Evolutionary conservation across 1,140 invertebrate species (phyloP), one percentile per base, ranked within the genome.

Genomic region (Camponotus floridanus): DNA sequence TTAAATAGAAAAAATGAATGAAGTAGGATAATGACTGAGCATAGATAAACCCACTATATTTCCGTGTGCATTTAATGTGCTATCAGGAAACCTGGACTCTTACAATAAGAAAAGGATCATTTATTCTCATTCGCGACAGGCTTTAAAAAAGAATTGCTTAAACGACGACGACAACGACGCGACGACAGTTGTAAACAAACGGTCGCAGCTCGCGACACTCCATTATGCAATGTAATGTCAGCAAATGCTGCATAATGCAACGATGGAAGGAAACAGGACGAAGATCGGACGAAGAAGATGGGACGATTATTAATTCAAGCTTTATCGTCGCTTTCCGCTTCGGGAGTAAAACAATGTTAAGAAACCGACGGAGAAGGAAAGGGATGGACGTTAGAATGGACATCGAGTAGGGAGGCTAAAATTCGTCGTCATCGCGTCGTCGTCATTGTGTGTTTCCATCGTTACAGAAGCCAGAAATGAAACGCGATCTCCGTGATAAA

Each of bases 401-500:
- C 48, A 15, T 74, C n/a, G 39, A 8, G 7, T 7, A 45, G 67
- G n/a, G 13, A 31, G 26, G 15, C n/a, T 73, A 36, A 45, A 62
- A 67, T 73, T 55, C 9, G 3, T 51, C 45, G 9, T 45, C 8
- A 3, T 8, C 6, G 0, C 61, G 31, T 79, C 45, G 61, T 48
- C 39, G 33, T 31, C 36, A 15, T 61, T 33, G 57, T 4, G 68
- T 39, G 31, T 85, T 86, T 61, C 36, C 42, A 45, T 11, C 42
- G 33, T 31, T 76, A 45, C 31, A 64, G 71, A 88, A 65, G 57
- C 73, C 36, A 62, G 62, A 80, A 78, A 70, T 61, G 48, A 55
- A 39, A 74, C 55, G 59, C 65, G 76, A 74, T 71, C 87, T 79
- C 61, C 85, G 76, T 90, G 86, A 90, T 87, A 87, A 90, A 90